Evolutionary conservation across 2,888 invertebrate species (phyloP).

Genomic region (Apocheima hispidaria): DNA sequence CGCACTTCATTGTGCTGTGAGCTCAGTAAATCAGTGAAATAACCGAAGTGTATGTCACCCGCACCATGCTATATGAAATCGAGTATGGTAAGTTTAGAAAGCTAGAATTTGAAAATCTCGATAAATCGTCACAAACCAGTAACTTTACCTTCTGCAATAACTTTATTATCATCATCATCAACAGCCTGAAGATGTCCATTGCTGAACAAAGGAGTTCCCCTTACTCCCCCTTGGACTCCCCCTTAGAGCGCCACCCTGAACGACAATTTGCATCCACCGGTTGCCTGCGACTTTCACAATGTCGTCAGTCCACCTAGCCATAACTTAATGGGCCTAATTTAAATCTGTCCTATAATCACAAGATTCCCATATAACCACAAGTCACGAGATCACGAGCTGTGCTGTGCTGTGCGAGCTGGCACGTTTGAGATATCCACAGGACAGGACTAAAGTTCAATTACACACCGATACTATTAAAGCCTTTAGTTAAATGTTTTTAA

Average conservation of each 20-base stretch:
- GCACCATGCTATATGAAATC: too few relatives aligned
- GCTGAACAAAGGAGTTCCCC: too few relatives aligned
- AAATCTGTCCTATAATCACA: neutral
- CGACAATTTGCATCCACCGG: too few relatives aligned
- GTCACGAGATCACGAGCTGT: neutral
- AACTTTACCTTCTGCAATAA: neutral
- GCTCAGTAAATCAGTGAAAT: too few relatives aligned
- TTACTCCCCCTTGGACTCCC: too few relatives aligned
- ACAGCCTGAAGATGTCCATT: too few relatives aligned
- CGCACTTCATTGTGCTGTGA: too few relatives aligned
- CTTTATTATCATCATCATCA: too few relatives aligned
- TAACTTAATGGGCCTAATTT: neutral
- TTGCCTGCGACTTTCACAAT: too few relatives aligned
- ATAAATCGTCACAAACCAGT: neutral
- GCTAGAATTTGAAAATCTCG: neutral
- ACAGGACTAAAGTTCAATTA: slow-evolving; percentile 17
- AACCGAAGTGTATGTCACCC: too few relatives aligned
- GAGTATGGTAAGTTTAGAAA: neutral
- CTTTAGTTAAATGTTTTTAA: neutral
- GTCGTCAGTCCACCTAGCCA: too few relatives aligned
- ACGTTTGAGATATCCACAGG: slow-evolving; percentile 6
- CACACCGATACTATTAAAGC: neutral
- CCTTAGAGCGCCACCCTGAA: too few relatives aligned
- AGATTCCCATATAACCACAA: neutral
- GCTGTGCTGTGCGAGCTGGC: neutral